Evolutionary conservation across 1,140 invertebrate genomes (phyloP).

Genomic region (Drosophila bipectinata): DNA sequence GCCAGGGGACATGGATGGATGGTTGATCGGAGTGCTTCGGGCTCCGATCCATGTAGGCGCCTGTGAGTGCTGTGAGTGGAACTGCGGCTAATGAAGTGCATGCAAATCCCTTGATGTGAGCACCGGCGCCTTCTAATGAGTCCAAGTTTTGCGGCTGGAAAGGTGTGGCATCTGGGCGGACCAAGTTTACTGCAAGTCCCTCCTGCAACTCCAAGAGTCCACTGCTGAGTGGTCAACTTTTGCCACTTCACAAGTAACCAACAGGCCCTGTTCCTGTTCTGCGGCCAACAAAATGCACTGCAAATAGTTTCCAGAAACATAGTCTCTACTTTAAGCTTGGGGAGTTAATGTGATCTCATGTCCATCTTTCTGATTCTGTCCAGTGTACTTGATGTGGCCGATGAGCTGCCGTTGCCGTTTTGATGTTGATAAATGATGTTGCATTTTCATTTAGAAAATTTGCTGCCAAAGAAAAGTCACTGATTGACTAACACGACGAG

Average conservation of each 20-base stretch:
- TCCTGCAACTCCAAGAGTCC: constrained; percentile 21
- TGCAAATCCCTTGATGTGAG: constrained; percentile 62
- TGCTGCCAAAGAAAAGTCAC: constrained; percentile 79
- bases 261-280: constrained; percentile 13
- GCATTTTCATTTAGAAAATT: constrained; percentile 81
- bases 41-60: constrained; percentile 35
- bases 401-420: constrained; percentile 73
- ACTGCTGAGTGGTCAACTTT: constrained; percentile 42
- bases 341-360: too few relatives aligned
- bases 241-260: constrained; percentile 49
- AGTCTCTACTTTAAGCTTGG: not conserved
- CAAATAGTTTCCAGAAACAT: not conserved
- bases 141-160: constrained; percentile 52
- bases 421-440: constrained; percentile 82
- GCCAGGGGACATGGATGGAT: constrained; percentile 28
- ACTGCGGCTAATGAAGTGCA: constrained; percentile 77
- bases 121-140: constrained; percentile 63
- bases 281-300: not conserved
- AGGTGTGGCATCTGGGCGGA: constrained; percentile 48
- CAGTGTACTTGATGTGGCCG: constrained; percentile 49
- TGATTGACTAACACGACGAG: constrained; percentile 74
- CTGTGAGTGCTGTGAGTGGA: constrained; percentile 11
- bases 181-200: constrained; percentile 29
- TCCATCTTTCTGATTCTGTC: not conserved
- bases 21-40: constrained; percentile 1